Evolutionary conservation across 2,797 vertebrate genomes (phyloP).

Genomic region (Ceryle rudis): DNA sequence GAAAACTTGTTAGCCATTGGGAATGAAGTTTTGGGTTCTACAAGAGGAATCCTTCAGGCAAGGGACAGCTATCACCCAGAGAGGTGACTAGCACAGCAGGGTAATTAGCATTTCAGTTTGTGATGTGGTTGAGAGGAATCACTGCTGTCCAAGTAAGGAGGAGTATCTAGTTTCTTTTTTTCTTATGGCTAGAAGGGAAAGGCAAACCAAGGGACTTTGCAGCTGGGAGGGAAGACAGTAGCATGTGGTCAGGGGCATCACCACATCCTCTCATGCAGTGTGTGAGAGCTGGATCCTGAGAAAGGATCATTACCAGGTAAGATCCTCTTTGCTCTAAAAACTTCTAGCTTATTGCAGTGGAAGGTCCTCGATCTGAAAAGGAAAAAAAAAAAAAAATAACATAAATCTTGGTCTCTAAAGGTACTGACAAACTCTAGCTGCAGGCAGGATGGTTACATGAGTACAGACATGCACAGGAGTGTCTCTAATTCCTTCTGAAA

Average conservation of each 20-base stretch:
- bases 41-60: not conserved
- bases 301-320: not conserved
- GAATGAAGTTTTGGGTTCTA: not conserved
- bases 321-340: not conserved
- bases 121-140: not conserved
- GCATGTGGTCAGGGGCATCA: not conserved
- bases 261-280: not conserved
- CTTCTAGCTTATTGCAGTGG: not conserved
- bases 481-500: not conserved
- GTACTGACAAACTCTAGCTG: not conserved
- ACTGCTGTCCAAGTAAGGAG: not conserved
- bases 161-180: not conserved
- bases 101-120: not conserved
- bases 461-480: not conserved
- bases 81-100: not conserved
- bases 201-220: not conserved
- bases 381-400: not conserved
- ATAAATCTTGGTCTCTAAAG: not conserved
- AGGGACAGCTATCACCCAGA: fast-evolving
- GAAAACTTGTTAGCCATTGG: not conserved
- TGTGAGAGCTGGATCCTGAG: not conserved
- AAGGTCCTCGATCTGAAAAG: not conserved
- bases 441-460: not conserved
- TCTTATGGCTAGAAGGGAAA: not conserved
- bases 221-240: not conserved